Evolutionary conservation across 1,140 invertebrate genomes (phyloP), one percentile per base, ranked within the genome.

Genomic region (Colletes latitarsis): DNA sequence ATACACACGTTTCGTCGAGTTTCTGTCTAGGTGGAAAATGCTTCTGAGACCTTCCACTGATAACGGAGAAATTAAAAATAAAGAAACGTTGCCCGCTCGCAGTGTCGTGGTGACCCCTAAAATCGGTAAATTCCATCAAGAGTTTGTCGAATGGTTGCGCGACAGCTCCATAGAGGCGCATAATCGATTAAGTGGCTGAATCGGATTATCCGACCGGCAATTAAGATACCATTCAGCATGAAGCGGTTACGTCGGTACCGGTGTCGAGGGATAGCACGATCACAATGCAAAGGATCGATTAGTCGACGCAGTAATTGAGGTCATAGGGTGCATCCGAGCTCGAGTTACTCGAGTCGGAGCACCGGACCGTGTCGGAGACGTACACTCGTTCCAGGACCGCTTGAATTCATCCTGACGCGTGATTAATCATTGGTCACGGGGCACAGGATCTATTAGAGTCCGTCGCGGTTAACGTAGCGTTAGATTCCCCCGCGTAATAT

Each of bases 241-340:
- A 55, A 77, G 80, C 58, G 83, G 73, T 83, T 83, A 81, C 80
- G 70, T 82, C 77, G 81, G 85, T 83, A 77, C 81, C 81, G 76
- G 85, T 81, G 84, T 86, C 84, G 77, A 55, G 57, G 70, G 67
- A 73, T 83, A 82, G 84, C 66, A 64, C 84, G 84, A 86, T 86
- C 81, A 86, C 85, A 86, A 86, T 86, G 84, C 84, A 67, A 67
- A 46, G 81, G 75, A 86, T 86, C 85, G 85, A 86, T 86, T 86
- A 86, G 85, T 74, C 81, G 84, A 86, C 84, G 57, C 69, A 75
- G 85, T 87, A 87, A 87, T 87, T 87, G 86, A 87, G 85, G 85
- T 87, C 85, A 77, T 57, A 77, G 81, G 77, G 81, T 77, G 81
- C 81, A 86, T 74, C 64, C 81, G 63, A 64, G 73, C 83, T 86